phyloP scores from a whole-genome alignment of 2,113 vertebrate species.

The Callospermophilus lateralis region DNA sequence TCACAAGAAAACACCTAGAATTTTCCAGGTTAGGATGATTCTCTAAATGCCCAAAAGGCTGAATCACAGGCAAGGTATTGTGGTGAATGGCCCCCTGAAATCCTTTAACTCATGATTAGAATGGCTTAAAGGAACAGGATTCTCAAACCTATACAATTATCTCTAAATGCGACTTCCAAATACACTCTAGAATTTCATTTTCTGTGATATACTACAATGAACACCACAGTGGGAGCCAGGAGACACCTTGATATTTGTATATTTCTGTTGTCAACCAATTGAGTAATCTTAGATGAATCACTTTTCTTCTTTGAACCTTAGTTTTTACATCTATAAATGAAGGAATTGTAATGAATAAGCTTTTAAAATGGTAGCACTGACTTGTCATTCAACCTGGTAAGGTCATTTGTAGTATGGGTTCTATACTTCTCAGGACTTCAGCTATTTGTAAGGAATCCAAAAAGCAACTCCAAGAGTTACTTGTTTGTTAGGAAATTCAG shows the following conservation, averaged over 20 bases:
- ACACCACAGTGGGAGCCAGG: background rate
- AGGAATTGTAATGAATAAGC: background rate
- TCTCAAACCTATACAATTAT: background rate
- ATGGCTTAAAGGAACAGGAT: background rate
- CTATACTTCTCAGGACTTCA: background rate
- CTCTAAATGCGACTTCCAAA: conserved; percentile 34
- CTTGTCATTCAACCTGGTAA: background rate
- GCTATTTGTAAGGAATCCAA: conserved; percentile 9
- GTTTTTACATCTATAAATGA: conserved; percentile 11
- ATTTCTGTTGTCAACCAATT: background rate
- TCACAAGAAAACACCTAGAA: conserved; percentile 11
- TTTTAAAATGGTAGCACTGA: conserved; percentile 27
- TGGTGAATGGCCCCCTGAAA: background rate
- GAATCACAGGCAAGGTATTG: background rate
- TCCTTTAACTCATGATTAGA: background rate
- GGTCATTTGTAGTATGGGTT: background rate
- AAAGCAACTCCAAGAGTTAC: background rate
- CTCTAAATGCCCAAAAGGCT: conserved; percentile 1
- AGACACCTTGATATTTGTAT: background rate
- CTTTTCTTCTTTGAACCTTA: background rate
- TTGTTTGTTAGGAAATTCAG: conserved; percentile 16
- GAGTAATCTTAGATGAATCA: background rate
- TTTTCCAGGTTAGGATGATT: conserved; percentile 21
- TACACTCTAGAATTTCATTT: conserved; percentile 10
- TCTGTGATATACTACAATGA: background rate